Evolutionary conservation across 2,888 invertebrate species (phyloP), one percentile per base, ranked within the genome.

Genomic region (Herminia tarsipennalis): DNA sequence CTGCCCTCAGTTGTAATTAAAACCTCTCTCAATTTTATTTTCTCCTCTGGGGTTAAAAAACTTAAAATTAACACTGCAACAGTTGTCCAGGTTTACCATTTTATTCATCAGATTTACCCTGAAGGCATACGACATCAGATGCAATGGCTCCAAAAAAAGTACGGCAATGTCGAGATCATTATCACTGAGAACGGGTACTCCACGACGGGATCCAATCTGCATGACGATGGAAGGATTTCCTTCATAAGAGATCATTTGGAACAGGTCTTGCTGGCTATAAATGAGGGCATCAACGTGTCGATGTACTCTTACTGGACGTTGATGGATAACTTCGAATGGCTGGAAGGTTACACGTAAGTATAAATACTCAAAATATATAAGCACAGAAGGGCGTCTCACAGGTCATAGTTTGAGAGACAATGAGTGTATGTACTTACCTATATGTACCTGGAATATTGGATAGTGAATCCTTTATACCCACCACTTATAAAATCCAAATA

Each of bases 161-260:
- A 42, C 18, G 42, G 35, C 5, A 29, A 28, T 1, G n/a, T 21
- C 0, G 20, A 29, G 1, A 9, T 42, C 5, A 5, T 42, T n/a
- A 42, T 42, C 1, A 35, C 22, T 6, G 42, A 42, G 18, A 42
- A 42, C 13, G 42, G 42, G 0, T 20, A n/a, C n/a, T 22, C 27
- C 2, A 14, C 16, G 3, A 1, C 6, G 5, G 28, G 13, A 6
- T 9, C 32, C 5, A 9, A 1, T n/a, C 28, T 37, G 9, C 5
- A 28, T 5, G 37, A 37, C 14, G 20, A 37, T 3, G 9, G 28
- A 0, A 27, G 37, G 20, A 21, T 37, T 3, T 1, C 8, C 0
- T 37, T 9, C 14, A 20, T 20, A 9, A 20, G 28, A 14, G 13
- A 2, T 9, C 13, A 37, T 5, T 28, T 37, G 8, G 20, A 37